Percentiles rank a stretch among this genome's conserved stretches.
These are phyloP conservation scores for Heterochromis multidens DNA, from an alignment of 2,113 vertebrate genomes.

Conservation along the genomic window DNA sequence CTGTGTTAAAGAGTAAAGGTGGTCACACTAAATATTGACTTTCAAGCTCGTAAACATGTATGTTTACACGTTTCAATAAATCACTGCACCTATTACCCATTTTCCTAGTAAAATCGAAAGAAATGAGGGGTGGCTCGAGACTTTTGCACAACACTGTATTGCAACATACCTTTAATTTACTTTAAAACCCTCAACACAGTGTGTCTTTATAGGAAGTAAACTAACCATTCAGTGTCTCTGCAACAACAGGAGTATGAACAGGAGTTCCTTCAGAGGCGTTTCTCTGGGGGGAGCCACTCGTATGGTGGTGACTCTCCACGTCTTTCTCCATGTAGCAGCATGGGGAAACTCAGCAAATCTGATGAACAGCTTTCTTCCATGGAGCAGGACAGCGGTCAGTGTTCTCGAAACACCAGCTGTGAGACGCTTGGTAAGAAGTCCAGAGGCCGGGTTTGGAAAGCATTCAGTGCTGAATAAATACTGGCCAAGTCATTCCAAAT, in stretches of 20 bases:
- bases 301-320: constrained; percentile 92
- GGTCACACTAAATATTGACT: not conserved
- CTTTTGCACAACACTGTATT: not conserved
- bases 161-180: not conserved
- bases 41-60: too few species aligned
- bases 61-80: not conserved
- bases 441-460: not conserved
- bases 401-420: constrained; percentile 98
- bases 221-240: not conserved
- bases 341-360: constrained; percentile 96
- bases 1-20: not conserved
- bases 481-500: not conserved
- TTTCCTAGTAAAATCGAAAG: not conserved
- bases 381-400: constrained; percentile 96
- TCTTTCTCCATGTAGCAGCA: constrained; percentile 92
- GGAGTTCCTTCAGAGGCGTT: constrained; percentile 90
- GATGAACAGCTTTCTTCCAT: constrained; percentile 95
- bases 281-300: constrained; percentile 95
- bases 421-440: constrained; percentile 89
- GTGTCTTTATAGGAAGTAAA: not conserved
- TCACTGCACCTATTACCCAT: not conserved
- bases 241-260: constrained; percentile 85
- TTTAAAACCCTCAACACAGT: not conserved
- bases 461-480: not conserved
- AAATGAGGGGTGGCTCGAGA: not conserved